phyloP scores from a whole-genome alignment of 2,888 invertebrate genomes.

The Leptinotarsa peninsularis region DNA sequence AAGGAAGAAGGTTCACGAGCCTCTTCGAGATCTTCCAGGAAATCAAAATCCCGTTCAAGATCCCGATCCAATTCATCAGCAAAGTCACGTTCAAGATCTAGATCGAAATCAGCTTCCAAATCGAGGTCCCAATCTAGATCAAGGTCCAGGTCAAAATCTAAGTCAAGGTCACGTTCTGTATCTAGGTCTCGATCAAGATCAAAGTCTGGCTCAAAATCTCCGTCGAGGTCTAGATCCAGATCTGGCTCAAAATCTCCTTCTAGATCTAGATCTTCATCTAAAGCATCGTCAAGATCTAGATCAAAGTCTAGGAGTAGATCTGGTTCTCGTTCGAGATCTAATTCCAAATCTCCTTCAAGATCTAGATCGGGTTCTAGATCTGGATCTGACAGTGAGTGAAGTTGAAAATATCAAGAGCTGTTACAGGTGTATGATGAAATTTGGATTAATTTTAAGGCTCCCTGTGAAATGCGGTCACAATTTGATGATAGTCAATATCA shows the following conservation, averaged over 20 bases:
- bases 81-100: constrained; percentile 59
- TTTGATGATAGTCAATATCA: background rate
- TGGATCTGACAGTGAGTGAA: constrained; percentile 53
- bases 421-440: background rate
- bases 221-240: constrained; percentile 47
- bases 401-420: background rate
- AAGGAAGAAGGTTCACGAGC: constrained; percentile 57
- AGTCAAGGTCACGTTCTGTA: constrained; percentile 52
- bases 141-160: constrained; percentile 50
- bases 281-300: background rate
- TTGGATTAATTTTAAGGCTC: background rate
- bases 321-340: constrained; percentile 57
- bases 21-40: constrained; percentile 58
- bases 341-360: constrained; percentile 50
- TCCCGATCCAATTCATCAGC: constrained; percentile 57
- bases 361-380: constrained; percentile 43
- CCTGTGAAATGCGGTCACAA: background rate
- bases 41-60: constrained; percentile 57
- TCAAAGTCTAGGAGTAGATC: constrained; percentile 47
- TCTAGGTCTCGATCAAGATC: constrained; percentile 61
- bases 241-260: constrained; percentile 45
- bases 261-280: constrained; percentile 18
- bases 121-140: constrained; percentile 62
- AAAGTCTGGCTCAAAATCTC: constrained; percentile 48
- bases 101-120: constrained; percentile 61